Conservation (phyloP, 2,888 invertebrate genomes). For the Agrochola lota region DNA sequence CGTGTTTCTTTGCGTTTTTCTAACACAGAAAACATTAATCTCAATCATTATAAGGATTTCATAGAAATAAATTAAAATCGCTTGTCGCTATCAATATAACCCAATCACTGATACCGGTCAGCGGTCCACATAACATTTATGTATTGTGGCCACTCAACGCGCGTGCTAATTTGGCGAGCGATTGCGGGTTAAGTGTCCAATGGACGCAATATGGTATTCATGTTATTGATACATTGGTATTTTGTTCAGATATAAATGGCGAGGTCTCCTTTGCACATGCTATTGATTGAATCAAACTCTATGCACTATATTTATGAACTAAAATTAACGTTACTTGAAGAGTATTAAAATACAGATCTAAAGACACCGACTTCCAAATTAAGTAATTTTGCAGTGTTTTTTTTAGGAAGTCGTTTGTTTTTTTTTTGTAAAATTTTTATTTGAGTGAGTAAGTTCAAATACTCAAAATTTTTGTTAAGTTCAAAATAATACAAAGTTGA, state of each 20-base stretch:
- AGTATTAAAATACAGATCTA: no score
- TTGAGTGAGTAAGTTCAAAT: no score
- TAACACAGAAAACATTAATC: not conserved
- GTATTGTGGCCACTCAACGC: constrained; percentile 57
- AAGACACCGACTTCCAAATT: no score
- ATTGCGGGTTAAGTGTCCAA: constrained; percentile 60
- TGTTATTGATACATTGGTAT: constrained; percentile 30
- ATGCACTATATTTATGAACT: not conserved
- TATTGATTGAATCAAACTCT: not conserved
- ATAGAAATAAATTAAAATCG: constrained; percentile 7
- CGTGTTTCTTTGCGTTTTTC: no score
- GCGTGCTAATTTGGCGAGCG: constrained; percentile 63
- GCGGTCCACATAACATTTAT: constrained; percentile 52
- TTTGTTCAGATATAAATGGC: not conserved
- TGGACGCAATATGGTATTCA: constrained; percentile 29
- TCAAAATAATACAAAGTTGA: no score
- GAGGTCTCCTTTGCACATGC: not conserved
- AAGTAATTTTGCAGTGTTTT: no score
- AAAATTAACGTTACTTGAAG: no score
- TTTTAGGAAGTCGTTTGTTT: no score
- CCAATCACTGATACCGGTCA: constrained; percentile 38
- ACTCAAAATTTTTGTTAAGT: no score
- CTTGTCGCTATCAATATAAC: constrained; percentile 47
- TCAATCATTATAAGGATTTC: no score
- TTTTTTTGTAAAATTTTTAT: no score